Conservation (phyloP, 2,888 invertebrate species). For the Drosophila histrio region DNA sequence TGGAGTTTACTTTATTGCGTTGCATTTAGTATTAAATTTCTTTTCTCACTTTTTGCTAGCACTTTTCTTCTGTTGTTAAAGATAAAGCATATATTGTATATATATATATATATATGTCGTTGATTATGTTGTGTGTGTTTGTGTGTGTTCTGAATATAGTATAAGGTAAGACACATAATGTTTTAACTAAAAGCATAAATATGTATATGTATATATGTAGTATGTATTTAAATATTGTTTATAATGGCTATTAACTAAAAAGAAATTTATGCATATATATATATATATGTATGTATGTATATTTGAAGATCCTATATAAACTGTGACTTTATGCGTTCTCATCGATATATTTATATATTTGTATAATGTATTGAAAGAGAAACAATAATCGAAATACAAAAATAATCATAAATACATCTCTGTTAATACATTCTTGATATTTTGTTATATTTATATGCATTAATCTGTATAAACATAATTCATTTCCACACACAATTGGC, state of each 20-base stretch:
- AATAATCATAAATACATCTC: slow-evolving; percentile 1
- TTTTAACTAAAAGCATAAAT: slow-evolving; percentile 69
- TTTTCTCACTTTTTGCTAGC: slow-evolving; percentile 44
- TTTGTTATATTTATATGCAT: slow-evolving; percentile 3
- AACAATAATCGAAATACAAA: slow-evolving; percentile 39
- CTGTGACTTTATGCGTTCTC: slow-evolving; percentile 59
- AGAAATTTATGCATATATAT: slow-evolving; percentile 45
- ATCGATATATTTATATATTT: slow-evolving; percentile 29
- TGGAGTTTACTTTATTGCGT: slow-evolving; percentile 63
- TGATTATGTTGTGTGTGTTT: slow-evolving; percentile 69
- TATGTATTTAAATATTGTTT: slow-evolving; percentile 48
- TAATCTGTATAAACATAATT: slow-evolving; percentile 8
- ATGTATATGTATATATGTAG: slow-evolving; percentile 56
- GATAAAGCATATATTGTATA: slow-evolving; percentile 72
- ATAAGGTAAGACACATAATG: slow-evolving; percentile 63
- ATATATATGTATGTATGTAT: slow-evolving; percentile 31
- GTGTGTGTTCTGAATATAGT: slow-evolving; percentile 34
- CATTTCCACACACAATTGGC: slow-evolving; percentile 9
- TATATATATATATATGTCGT: too few relatives aligned
- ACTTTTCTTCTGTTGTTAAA: slow-evolving; percentile 44
- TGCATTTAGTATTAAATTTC: slow-evolving; percentile 25
- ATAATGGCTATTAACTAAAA: slow-evolving; percentile 62
- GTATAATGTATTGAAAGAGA: slow-evolving; percentile 27
- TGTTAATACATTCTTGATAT: slow-evolving; percentile 1
- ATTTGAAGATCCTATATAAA: slow-evolving; percentile 64